Evolutionary conservation across 2,113 vertebrate species (phyloP), one percentile per base, ranked within the genome.

Genomic region (Terrapene triunguis): DNA sequence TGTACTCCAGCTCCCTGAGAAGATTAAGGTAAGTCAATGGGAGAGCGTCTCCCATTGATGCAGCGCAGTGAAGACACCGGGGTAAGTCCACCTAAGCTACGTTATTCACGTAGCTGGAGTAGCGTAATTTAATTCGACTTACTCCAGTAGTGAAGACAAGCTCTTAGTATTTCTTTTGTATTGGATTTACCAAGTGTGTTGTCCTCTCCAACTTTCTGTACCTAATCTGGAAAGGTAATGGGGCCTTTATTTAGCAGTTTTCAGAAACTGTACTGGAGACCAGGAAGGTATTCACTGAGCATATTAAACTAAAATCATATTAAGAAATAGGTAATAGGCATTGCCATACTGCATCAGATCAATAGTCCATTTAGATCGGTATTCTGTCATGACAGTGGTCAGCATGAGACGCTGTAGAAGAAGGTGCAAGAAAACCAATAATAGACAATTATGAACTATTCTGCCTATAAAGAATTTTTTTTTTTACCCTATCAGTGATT

Each of bases 391-490:
- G 10, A 88, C 35, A 10, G 9, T 81, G 85, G 47, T 59, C 54
- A 32, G 4, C 8, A 5, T 38, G 76, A n/a, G 59, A 14, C 72
- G 74, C 59, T 85, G 48, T 72, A 42, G 53, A 51, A 54, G 24
- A 50, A 90, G 24, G 12, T 51, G 72, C 59, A 86, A 62, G 62
- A 65, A 65, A 65, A 65, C 32, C 32, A 35, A 35, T n/a, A 65
- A 65, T n/a, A 19, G 14, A n/a, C 62, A 19, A 9, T 65, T 65
- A 65, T 65, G 16, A 65, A 65, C 0, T 17, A 13, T 11, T 51
- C 0, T 1, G 1, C 9, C 16, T 0, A 0, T 72, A 27, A 38
- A 54, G 17, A 3, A 0, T 0, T 62, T 88, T 79, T 5, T 79
- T 5, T 79, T 74, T 91, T 88, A 14, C 38, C 29, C 86, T 24